Evolutionary conservation across 2,888 invertebrate genomes (phyloP), one percentile per base, ranked within the genome.

Genomic region (Mesopsocus fuscifrons): DNA sequence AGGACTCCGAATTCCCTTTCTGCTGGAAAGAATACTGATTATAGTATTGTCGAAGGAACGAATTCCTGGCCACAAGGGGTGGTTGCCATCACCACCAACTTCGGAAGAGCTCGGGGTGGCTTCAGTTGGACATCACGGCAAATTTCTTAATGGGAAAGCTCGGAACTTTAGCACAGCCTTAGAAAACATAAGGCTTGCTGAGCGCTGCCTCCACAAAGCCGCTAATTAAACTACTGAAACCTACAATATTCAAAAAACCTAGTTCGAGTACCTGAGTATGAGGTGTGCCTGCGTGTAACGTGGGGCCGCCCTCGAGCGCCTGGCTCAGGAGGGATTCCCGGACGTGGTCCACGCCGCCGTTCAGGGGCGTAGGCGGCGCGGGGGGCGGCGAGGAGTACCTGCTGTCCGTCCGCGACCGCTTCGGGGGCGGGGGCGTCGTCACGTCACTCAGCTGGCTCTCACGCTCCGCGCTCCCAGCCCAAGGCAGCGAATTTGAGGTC

Each of bases 281-380:
- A 11, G 42, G 26, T 3, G 48, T 26, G 30, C 40, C 44, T n/a
- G 74, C 69, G 54, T 74, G 73, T 55, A 69, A 67, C 58, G 71
- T 72, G 41, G 74, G 77, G 42, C 74, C 73, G 53, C 73, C 77
- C 59, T 84, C 84, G 49, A 84, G 63, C 3, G 79, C 77, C 57
- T 83, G 83, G 34, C 79, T 75, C 51, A 85, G 67, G 41, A 84
- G 63, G 1, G 80, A 76, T 48, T 77, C 76, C 49, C 73, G 69
- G 52, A 79, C 66, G 20, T 53, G 52, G 45, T 61, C 60, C 17
- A 58, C 54, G 47, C 59, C 59, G 45, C 60, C 60, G 16, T 52
- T 56, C 33, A 59, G 44, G 0, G 57, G 54, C 16, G 46, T 43
- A 17, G 49, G 47, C 15, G 48, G 45, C 30, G 49, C 46, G 17